A percentile compares a stretch with the other conserved stretches of the same genome.
phyloP scores from a whole-genome alignment of 2,888 invertebrate species.

The Xestia rhomboidea region DNA sequence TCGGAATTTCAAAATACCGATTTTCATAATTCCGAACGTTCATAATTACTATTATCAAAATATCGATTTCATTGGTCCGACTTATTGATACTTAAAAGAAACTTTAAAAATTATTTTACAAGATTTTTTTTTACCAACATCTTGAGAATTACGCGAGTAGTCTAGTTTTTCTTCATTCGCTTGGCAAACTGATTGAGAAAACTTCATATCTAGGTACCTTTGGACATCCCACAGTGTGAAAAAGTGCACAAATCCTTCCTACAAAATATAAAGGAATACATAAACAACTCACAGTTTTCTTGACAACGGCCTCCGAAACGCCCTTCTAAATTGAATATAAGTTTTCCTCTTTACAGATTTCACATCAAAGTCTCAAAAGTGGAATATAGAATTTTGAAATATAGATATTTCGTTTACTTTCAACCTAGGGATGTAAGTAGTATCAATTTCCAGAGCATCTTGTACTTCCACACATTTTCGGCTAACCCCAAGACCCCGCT shows the following conservation, averaged over 20 bases:
- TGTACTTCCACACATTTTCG: background rate
- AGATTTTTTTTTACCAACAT: too few relatives aligned
- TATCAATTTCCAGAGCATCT: background rate
- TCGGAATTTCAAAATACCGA: too few relatives aligned
- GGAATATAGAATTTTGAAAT: too few relatives aligned
- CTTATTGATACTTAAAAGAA: too few relatives aligned
- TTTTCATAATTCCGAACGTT: too few relatives aligned
- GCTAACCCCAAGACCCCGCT: slow-evolving; percentile 1
- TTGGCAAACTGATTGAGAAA: background rate
- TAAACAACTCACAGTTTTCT: background rate
- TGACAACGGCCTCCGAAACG: background rate
- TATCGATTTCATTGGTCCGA: too few relatives aligned
- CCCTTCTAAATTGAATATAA: background rate
- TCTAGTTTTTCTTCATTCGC: background rate
- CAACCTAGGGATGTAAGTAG: background rate
- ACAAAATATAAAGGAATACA: background rate
- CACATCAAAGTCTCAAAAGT: background rate
- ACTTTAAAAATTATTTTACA: too few relatives aligned
- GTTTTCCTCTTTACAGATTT: background rate
- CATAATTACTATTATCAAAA: too few relatives aligned
- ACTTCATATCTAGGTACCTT: background rate
- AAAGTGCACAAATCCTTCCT: background rate
- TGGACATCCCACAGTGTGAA: background rate
- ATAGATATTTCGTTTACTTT: background rate
- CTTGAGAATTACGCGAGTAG: too few relatives aligned